Evolutionary conservation across 2,797 vertebrate species (phyloP), one percentile per base, ranked within the genome.

Genomic region (Prunella strophiata): DNA sequence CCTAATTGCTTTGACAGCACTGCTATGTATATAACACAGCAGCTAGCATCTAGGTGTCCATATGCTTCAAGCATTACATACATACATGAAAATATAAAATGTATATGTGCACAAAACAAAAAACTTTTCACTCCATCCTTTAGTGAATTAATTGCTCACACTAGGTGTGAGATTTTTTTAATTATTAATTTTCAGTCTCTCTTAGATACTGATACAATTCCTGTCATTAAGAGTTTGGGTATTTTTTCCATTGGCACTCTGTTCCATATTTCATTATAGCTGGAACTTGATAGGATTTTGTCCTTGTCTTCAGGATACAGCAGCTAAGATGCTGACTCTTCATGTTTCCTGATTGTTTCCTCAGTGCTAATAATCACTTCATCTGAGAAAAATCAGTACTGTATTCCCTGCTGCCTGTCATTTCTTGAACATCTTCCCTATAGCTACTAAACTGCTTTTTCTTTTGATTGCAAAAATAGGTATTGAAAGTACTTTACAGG

Each of bases 221-320:
- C 45, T 38, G 20, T 47, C 20, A 68, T 66, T 34, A 50, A 51
- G 45, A 14, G 7, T 59, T 45, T 58, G 43, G 10, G 19, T 29
- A 11, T 48, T 57, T 17, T 52, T 36, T 62, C 27, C 62, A 3
- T 50, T 93, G 73, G 42, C 74, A 82, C 78, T n/a, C 3, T 67
- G 25, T 74, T 88, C 55, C 36, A 4, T 79, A 68, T 92, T 95
- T 75, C 71, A 11, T 92, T 85, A 72, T 78, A 75, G 45, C 77
- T 95, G 67, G 71, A 93, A 84, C 63, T 79, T 7, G 2, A 10
- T 47, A 57, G 51, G 34, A 13, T 81, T 96, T 78, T 89, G 85
- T 90, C 92, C 95, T 93, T 87, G 80, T 91, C 67, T 96, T 94
- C 71, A 65, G 81, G 88, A 81, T 54, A 63, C 38, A 74, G 52